A percentile compares a stretch with the other conserved stretches of the same genome.
Evolutionary conservation across 2,888 invertebrate species (phyloP).

Genomic region (Leptinotarsa tumamoca): DNA sequence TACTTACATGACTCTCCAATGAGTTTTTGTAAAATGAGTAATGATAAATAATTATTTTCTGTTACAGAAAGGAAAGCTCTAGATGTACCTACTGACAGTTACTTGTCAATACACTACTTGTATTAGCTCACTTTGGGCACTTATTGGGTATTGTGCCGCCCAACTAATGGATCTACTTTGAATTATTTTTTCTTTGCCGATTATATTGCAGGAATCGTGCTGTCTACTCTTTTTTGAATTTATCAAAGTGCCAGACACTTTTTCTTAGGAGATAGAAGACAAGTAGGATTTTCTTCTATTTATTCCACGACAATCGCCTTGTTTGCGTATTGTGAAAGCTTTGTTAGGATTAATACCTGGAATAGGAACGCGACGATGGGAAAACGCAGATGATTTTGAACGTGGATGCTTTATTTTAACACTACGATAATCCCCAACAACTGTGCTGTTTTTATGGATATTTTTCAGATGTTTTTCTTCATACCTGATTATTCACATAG

Average conservation of each 20-base stretch:
- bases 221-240: constrained; percentile 26
- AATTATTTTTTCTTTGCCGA: constrained; percentile 10
- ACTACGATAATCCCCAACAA: not conserved
- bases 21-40: too few species aligned
- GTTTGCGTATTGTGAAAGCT: constrained; percentile 36
- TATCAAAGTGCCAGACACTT: constrained; percentile 31
- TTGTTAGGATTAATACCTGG: constrained; percentile 24
- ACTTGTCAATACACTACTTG: too few species aligned
- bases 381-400: constrained; percentile 2
- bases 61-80: too few species aligned
- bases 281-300: constrained; percentile 33
- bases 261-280: constrained; percentile 24
- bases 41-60: too few species aligned
- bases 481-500: not conserved
- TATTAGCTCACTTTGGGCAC: too few species aligned
- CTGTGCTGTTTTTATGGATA: not conserved
- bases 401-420: not conserved
- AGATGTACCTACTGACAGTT: too few species aligned
- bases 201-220: constrained; percentile 24
- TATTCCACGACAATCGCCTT: constrained; percentile 31
- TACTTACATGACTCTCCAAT: too few species aligned
- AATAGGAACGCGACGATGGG: not conserved
- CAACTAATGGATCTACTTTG: not conserved
- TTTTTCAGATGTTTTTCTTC: not conserved
- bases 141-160: not conserved